A percentile compares a stretch with the other conserved stretches of the same genome.
Conservation (phyloP, 2,888 invertebrate species). For the Xylota segnis region DNA sequence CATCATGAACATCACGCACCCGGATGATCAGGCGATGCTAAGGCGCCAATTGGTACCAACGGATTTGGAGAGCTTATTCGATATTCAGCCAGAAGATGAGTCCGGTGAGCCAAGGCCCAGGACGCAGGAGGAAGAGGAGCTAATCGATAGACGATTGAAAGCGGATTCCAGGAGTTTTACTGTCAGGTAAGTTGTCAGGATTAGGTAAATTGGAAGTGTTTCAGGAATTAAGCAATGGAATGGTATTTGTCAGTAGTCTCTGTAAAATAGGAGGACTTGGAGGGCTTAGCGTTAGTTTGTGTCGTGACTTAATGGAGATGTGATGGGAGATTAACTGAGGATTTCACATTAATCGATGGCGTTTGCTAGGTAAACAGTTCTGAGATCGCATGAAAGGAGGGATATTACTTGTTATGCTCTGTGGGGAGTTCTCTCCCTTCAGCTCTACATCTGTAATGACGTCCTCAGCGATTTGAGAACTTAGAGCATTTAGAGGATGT, state of each 20-base stretch:
- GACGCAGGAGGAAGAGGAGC: conserved; percentile 83
- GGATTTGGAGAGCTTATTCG: conserved; percentile 83
- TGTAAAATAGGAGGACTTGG: too few relatives aligned
- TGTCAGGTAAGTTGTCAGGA: conserved; percentile 82
- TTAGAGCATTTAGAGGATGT: too few relatives aligned
- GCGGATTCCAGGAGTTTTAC: conserved; percentile 86
- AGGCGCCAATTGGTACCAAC: conserved; percentile 87
- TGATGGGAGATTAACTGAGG: too few relatives aligned
- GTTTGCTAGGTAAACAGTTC: too few relatives aligned
- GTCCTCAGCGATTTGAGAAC: too few relatives aligned
- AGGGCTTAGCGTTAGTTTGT: too few relatives aligned
- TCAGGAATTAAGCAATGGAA: not conserved
- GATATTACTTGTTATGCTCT: too few relatives aligned
- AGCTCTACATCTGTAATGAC: too few relatives aligned
- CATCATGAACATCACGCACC: conserved; percentile 92
- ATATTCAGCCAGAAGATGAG: conserved; percentile 84
- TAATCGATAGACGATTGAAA: conserved; percentile 82
- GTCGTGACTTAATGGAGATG: too few relatives aligned
- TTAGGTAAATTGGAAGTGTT: not conserved
- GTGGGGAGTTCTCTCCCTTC: too few relatives aligned
- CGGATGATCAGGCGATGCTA: conserved; percentile 91
- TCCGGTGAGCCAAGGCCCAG: conserved; percentile 86
- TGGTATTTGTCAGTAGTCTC: not conserved
- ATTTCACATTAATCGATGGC: too few relatives aligned
- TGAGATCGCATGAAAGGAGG: too few relatives aligned